Percentiles rank a stretch among this genome's conserved stretches.
Evolutionary conservation across 2,888 invertebrate species (phyloP).

Genomic region (Helleia helle): DNA sequence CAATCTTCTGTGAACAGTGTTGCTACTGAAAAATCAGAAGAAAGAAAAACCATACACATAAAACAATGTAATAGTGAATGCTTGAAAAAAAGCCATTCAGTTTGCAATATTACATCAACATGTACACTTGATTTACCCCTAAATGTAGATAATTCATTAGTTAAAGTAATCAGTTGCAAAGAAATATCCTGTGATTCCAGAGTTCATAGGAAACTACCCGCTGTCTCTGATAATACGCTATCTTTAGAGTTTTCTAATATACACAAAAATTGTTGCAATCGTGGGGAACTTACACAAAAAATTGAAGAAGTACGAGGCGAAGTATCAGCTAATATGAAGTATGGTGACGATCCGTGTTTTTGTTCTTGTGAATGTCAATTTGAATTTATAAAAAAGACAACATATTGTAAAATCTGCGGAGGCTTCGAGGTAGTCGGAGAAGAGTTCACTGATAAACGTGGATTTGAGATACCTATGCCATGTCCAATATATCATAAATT

Average conservation of each 20-base stretch:
- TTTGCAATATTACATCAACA: not conserved
- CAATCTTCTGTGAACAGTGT: not conserved
- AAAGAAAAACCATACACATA: no score
- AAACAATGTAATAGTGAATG: no score
- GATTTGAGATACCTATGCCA: conserved; percentile 36
- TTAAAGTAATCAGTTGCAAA: conserved; percentile 35
- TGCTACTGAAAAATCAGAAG: not conserved
- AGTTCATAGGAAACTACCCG: conserved; percentile 24
- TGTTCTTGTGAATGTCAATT: conserved; percentile 58
- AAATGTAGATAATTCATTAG: no score
- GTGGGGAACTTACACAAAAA: conserved; percentile 28
- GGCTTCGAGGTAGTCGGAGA: conserved; percentile 51
- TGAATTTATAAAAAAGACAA: conserved; percentile 50
- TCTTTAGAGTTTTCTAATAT: conserved; percentile 34
- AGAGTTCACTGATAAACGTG: conserved; percentile 29
- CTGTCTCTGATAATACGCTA: conserved; percentile 35
- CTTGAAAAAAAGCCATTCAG: not conserved
- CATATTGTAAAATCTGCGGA: conserved; percentile 51
- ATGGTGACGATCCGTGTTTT: conserved; percentile 42
- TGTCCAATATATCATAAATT: conserved; percentile 58
- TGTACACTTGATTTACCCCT: no score
- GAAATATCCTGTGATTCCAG: conserved; percentile 11
- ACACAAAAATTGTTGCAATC: conserved; percentile 32
- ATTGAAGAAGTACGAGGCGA: conserved; percentile 40
- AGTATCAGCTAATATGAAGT: conserved; percentile 36